Evolutionary conservation across 2,888 invertebrate genomes (phyloP).

Genomic region (Cryptosula pallasiana): DNA sequence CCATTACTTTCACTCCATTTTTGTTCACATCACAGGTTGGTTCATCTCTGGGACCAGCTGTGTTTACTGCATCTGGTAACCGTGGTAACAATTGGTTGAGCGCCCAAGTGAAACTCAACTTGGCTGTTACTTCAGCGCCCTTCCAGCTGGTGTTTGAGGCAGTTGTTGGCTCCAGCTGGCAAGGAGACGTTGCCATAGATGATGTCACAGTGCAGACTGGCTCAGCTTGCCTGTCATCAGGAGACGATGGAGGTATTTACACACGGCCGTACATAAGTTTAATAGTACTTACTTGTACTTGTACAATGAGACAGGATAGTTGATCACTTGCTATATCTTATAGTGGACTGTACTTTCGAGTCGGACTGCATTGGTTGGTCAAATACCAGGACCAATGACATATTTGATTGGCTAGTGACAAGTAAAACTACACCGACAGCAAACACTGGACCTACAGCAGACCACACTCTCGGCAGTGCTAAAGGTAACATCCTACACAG

Average conservation of each 20-base stretch:
- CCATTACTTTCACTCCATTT: no score
- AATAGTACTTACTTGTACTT: no score
- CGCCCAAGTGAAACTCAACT: conserved; percentile 31
- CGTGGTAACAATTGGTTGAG: conserved; percentile 35
- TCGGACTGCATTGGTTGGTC: conserved; percentile 28
- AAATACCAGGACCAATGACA: conserved; percentile 14
- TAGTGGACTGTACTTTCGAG: conserved; percentile 30
- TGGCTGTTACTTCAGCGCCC: conserved; percentile 11
- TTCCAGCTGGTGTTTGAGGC: conserved; percentile 32
- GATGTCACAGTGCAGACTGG: conserved; percentile 27
- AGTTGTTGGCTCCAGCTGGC: conserved; percentile 30
- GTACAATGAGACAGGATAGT: background rate
- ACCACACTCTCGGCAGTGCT: conserved; percentile 28
- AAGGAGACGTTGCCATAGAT: conserved; percentile 29
- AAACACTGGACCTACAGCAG: conserved; percentile 28
- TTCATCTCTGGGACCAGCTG: background rate
- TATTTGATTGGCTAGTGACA: conserved; percentile 13
- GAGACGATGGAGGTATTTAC: conserved; percentile 16
- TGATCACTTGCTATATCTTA: background rate
- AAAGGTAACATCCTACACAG: conserved; percentile 26
- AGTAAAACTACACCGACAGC: conserved; percentile 25
- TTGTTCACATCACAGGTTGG: no score
- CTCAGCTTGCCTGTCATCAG: conserved; percentile 2
- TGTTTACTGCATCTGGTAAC: conserved; percentile 31
- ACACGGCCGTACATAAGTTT: background rate